Conservation (phyloP, 2,113 vertebrate genomes). For the Pachypanchax playfairii region DNA sequence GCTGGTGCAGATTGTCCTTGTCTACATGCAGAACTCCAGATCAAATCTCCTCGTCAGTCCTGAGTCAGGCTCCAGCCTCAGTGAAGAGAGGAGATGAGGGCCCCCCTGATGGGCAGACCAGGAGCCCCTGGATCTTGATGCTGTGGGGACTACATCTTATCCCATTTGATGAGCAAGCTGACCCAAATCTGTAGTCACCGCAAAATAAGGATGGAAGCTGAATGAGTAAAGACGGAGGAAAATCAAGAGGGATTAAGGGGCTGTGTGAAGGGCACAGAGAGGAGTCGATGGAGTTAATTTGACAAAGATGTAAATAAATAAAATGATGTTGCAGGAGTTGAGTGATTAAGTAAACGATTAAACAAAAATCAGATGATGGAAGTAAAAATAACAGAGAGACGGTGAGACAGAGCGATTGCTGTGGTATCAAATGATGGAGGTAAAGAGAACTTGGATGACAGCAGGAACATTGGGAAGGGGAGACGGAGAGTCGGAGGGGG, state of each 20-base stretch:
- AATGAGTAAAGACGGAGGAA: slow-evolving; percentile 63
- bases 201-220: slow-evolving; percentile 41
- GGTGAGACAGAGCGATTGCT: slow-evolving; percentile 42
- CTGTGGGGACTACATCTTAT: slow-evolving; percentile 81
- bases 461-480: slow-evolving; percentile 46
- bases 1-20: slow-evolving; percentile 60
- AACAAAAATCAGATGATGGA: slow-evolving; percentile 36
- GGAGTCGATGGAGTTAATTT: slow-evolving; percentile 39
- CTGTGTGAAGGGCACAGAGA: slow-evolving; percentile 78
- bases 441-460: slow-evolving; percentile 47
- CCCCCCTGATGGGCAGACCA: slow-evolving; percentile 70
- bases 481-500: neutral
- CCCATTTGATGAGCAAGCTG: slow-evolving; percentile 73
- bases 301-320: slow-evolving; percentile 41
- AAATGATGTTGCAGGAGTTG: slow-evolving; percentile 22
- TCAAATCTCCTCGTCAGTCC: slow-evolving; percentile 65
- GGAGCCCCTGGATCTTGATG: slow-evolving; percentile 77
- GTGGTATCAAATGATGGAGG: slow-evolving; percentile 36
- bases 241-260: slow-evolving; percentile 41
- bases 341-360: slow-evolving; percentile 32
- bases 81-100: slow-evolving; percentile 55
- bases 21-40: slow-evolving; percentile 74
- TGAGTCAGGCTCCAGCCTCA: slow-evolving; percentile 65
- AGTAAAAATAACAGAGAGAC: slow-evolving; percentile 29
- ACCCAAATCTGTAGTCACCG: slow-evolving; percentile 68